These are phyloP conservation scores for Labeo calbasu DNA, from an alignment of 2,797 vertebrate species.

Conservation along the genomic window DNA sequence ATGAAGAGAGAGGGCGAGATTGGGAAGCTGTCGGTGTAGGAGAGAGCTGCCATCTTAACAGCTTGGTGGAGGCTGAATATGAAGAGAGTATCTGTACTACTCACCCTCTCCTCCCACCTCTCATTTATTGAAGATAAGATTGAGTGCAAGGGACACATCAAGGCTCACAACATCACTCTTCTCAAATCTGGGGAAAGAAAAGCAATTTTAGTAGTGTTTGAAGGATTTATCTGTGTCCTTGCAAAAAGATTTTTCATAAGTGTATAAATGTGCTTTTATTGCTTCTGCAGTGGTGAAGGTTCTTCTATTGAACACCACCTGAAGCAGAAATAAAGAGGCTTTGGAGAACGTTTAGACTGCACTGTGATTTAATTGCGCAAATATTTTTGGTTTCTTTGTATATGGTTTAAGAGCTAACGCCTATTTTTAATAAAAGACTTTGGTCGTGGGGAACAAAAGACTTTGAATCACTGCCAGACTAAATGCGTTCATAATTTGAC, in stretches of 20 bases:
- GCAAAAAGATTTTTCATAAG: not conserved
- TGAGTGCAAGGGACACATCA: conserved; percentile 41
- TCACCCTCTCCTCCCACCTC: conserved; percentile 54
- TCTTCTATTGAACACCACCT: not conserved
- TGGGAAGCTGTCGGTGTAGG: conserved; percentile 15
- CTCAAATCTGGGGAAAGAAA: not conserved
- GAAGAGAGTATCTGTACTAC: conserved; percentile 60
- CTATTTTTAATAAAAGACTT: not conserved
- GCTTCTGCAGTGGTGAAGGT: not conserved
- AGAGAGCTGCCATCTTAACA: conserved; percentile 40
- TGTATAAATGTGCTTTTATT: conserved; percentile 22
- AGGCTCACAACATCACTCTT: conserved; percentile 2
- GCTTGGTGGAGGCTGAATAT: conserved; percentile 54
- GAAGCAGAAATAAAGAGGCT: not conserved
- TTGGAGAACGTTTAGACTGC: not conserved
- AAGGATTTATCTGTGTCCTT: conserved; percentile 29
- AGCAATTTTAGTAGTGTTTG: not conserved
- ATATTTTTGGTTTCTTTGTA: not conserved
- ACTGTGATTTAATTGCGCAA: not conserved
- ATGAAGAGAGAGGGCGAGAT: conserved; percentile 1
- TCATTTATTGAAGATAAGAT: conserved; percentile 54
- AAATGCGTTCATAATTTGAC: not conserved
- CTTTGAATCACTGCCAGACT: not conserved
- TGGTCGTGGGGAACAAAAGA: not conserved
- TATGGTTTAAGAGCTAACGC: not conserved